Base-by-base conservation (phyloP, 2,888 invertebrate genomes). In the Phortica okadai region DNA sequence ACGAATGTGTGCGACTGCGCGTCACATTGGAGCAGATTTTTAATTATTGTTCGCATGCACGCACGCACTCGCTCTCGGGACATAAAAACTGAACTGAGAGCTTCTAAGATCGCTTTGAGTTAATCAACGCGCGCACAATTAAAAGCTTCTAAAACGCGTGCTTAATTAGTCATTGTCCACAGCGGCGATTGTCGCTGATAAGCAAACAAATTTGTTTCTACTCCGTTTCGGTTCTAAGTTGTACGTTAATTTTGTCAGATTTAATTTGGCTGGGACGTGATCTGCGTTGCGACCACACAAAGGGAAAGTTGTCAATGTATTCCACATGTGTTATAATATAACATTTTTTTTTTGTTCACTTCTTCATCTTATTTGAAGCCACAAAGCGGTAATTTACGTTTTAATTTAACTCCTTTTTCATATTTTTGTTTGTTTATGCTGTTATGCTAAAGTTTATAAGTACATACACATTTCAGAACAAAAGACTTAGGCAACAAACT, bases 101-200 rank as follows among this genome's bases (percentile, higher is more conserved):
- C 21, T 21, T 21, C 21, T 21, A 21, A 21, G 33, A 33, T 33
- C 33, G 33, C 33, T 33, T 33, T 33, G 33, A 33, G 33, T 33
- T 33, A 33, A 33, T 33, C 33, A 33, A 33, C 33, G 8, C 41
- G 41, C 44, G 44, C 25, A 21, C 56, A 64, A 42, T 74, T 74
- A 74, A 74, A 54, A 54, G 74, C 67, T 66, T 69, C 69, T 45
- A 69, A 69, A 50, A 45, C 50, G 56, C 56, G 42, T 69, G 81
- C 85, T 85, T 85, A 86, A 85, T 85, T 85, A 85, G 87, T 82
- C 85, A 83, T 84, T 85, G 85, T 87, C 85, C 82, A 81, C 10
- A 42, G 44, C 73, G 16, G 45, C 33, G 69, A 45, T 69, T 69
- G 21, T 42, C 25, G 21, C 1, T 14, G 69, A 69, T 69, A 69